These are phyloP conservation scores for Zoanthus sociatus DNA, from an alignment of 92 coral and sea anemone genomes.

Conservation along the genomic window DNA sequence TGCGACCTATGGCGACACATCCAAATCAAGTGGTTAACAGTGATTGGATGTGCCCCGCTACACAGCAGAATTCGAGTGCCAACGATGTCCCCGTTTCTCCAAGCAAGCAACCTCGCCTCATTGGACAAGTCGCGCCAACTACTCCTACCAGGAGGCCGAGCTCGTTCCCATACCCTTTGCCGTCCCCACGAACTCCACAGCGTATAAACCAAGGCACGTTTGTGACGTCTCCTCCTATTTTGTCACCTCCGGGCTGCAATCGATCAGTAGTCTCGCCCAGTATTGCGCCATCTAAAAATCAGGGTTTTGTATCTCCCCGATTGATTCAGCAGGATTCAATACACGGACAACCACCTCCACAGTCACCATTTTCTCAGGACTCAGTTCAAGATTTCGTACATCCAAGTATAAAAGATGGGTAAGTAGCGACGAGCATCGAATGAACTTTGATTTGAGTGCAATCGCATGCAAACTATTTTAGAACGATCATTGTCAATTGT, in stretches of 20 bases:
- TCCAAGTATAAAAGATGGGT: constrained; percentile 42
- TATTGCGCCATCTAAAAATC: constrained; percentile 66
- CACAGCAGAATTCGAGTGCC: constrained; percentile 52
- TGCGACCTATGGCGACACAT: constrained; percentile 97
- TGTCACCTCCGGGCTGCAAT: constrained; percentile 81
- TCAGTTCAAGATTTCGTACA: constrained; percentile 37
- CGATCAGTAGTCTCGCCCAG: constrained; percentile 74
- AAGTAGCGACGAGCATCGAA: neutral
- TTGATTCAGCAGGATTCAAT: constrained; percentile 71
- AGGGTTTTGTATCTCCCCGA: constrained; percentile 71
- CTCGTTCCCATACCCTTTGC: constrained; percentile 91
- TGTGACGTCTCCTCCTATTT: constrained; percentile 89
- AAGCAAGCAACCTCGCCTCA: constrained; percentile 93
- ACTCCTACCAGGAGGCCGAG: constrained; percentile 87
- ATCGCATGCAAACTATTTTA: neutral
- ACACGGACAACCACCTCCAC: constrained; percentile 43
- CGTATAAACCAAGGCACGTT: constrained; percentile 77
- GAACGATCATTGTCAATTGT: too few relatives aligned
- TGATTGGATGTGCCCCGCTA: constrained; percentile 74
- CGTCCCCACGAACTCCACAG: constrained; percentile 91
- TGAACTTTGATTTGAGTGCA: neutral
- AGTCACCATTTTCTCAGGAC: constrained; percentile 43
- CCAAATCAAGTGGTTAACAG: constrained; percentile 73
- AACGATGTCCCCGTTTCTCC: constrained; percentile 95
- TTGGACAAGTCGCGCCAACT: constrained; percentile 71